phyloP scores from a whole-genome alignment of 1,140 invertebrate species.

The Lepidotrigona ventralis region DNA sequence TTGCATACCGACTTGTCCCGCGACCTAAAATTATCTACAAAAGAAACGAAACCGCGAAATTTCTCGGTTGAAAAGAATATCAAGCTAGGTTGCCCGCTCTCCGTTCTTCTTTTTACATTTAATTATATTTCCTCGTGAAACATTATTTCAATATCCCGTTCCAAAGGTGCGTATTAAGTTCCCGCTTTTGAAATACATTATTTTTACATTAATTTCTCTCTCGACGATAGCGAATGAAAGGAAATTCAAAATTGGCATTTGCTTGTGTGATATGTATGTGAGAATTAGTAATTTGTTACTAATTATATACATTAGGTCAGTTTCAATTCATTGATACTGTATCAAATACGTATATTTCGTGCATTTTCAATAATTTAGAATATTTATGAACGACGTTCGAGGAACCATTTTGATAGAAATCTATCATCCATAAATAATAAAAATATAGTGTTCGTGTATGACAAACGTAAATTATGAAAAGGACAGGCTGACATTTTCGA shows the following conservation, averaged over 20 bases:
- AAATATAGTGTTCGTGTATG: too few relatives aligned
- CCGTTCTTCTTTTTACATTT: background rate
- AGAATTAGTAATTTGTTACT: too few relatives aligned
- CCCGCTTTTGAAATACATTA: background rate
- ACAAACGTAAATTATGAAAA: background rate
- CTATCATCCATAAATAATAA: background rate
- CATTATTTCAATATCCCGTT: background rate
- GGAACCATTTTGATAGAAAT: background rate
- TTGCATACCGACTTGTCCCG: slow-evolving; percentile 43
- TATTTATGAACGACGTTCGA: background rate
- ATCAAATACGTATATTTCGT: background rate
- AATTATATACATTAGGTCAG: too few relatives aligned
- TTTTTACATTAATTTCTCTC: background rate
- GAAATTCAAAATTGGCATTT: too few relatives aligned
- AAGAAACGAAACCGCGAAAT: slow-evolving; percentile 44
- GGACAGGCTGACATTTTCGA: slow-evolving; percentile 30
- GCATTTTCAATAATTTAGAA: background rate
- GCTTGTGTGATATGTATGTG: too few relatives aligned
- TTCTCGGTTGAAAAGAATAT: background rate
- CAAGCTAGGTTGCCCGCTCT: background rate
- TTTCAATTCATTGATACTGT: too few relatives aligned
- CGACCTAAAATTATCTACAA: slow-evolving; percentile 52
- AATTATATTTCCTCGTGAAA: slow-evolving; percentile 10
- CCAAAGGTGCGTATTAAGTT: too few relatives aligned
- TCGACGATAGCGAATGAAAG: too few relatives aligned